Evolutionary conservation across 2,797 vertebrate species (phyloP).

Genomic region (Myotis vivesi): DNA sequence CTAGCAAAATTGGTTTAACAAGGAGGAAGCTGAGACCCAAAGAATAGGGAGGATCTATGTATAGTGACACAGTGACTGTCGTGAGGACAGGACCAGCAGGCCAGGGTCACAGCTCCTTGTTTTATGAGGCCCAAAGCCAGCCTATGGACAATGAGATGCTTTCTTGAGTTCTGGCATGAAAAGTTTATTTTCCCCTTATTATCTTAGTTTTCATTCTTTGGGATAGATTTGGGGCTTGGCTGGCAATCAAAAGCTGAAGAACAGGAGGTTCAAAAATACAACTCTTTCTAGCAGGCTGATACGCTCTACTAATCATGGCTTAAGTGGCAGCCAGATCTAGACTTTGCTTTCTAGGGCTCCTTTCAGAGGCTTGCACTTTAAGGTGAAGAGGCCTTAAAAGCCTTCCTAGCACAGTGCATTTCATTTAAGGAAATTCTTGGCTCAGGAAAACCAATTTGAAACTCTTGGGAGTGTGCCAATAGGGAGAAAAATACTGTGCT

Average conservation of each 20-base stretch:
- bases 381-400: constrained; percentile 71
- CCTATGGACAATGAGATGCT: constrained; percentile 49
- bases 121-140: constrained; percentile 12
- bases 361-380: constrained; percentile 59
- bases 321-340: constrained; percentile 63
- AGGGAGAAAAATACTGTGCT: background rate
- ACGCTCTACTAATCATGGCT: constrained; percentile 61
- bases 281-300: constrained; percentile 69
- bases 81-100: background rate
- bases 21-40: background rate
- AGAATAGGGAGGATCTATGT: background rate
- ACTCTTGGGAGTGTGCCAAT: constrained; percentile 53
- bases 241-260: constrained; percentile 57
- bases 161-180: constrained; percentile 54
- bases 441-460: constrained; percentile 64
- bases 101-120: background rate
- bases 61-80: background rate
- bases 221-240: constrained; percentile 68
- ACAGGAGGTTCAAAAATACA: constrained; percentile 60
- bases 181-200: constrained; percentile 67
- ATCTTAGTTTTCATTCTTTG: constrained; percentile 72
- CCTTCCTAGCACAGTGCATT: constrained; percentile 48
- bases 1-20: background rate
- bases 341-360: constrained; percentile 58
- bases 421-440: constrained; percentile 69